Conservation (phyloP, 2,797 vertebrate species). For the Emydoidea blandingii region DNA sequence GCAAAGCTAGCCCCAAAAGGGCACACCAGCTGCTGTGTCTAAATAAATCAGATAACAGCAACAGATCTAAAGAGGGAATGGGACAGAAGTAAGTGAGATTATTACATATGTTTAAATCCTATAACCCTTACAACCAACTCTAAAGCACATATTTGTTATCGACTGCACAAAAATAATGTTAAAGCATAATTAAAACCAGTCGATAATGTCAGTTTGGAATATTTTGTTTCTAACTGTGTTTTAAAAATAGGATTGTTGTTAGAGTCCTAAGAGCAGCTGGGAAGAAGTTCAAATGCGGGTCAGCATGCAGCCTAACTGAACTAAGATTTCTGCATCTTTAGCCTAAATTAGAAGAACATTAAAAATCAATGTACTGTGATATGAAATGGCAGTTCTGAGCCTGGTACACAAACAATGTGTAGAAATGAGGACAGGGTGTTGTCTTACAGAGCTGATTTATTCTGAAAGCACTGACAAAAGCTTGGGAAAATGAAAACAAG, state of each 20-base stretch:
- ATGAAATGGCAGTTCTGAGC: slow-evolving; percentile 80
- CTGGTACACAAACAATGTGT: slow-evolving; percentile 74
- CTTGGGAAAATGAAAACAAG: slow-evolving; percentile 62
- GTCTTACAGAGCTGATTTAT: slow-evolving; percentile 76
- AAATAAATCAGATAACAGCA: slow-evolving; percentile 84
- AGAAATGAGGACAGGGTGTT: slow-evolving; percentile 80
- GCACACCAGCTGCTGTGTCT: slow-evolving; percentile 83
- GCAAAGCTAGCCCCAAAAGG: slow-evolving; percentile 76
- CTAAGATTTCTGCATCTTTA: slow-evolving; percentile 79
- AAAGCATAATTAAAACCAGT: slow-evolving; percentile 55
- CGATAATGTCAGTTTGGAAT: background rate
- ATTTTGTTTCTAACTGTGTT: slow-evolving; percentile 17
- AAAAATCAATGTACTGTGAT: slow-evolving; percentile 80
- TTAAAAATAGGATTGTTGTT: slow-evolving; percentile 31
- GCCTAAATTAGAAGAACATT: slow-evolving; percentile 80
- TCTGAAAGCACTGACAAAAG: slow-evolving; percentile 80
- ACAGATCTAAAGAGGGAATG: slow-evolving; percentile 83
- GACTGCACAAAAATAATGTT: slow-evolving; percentile 45
- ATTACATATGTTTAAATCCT: slow-evolving; percentile 73
- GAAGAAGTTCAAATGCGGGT: slow-evolving; percentile 84
- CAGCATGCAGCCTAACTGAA: slow-evolving; percentile 73
- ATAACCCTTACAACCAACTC: slow-evolving; percentile 3
- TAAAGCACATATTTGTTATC: slow-evolving; percentile 42
- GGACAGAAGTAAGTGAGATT: slow-evolving; percentile 75
- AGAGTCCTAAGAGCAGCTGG: slow-evolving; percentile 63